Percentiles rank a stretch among this genome's conserved stretches.
phyloP scores from a whole-genome alignment of 2,797 vertebrate species.

The Sardinella longiceps region DNA sequence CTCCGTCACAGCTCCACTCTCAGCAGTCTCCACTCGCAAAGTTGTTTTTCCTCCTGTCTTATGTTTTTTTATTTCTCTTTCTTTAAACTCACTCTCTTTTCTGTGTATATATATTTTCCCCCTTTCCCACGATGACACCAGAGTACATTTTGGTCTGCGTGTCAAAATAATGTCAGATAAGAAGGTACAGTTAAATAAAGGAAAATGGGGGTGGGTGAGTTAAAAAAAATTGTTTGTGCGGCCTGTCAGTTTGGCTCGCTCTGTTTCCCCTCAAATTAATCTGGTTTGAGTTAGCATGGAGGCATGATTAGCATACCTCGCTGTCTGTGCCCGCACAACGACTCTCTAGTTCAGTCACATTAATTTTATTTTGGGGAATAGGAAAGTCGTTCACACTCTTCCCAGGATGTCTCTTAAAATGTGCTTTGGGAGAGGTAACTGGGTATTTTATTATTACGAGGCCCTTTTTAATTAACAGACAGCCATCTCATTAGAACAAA shows the following conservation, averaged over 20 bases:
- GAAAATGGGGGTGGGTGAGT: background rate
- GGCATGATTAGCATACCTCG: constrained; percentile 54
- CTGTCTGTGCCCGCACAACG: constrained; percentile 31
- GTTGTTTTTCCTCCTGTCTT: constrained; percentile 4
- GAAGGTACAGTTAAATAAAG: constrained; percentile 32
- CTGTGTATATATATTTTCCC: constrained; percentile 6
- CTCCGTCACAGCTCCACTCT: background rate
- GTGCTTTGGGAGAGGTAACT: constrained; percentile 50
- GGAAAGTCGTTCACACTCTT: constrained; percentile 49
- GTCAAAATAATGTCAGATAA: constrained; percentile 52
- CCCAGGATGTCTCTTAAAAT: constrained; percentile 50
- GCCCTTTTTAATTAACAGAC: constrained; percentile 59
- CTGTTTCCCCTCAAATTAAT: constrained; percentile 9
- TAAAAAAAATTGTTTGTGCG: background rate
- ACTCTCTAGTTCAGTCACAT: constrained; percentile 51
- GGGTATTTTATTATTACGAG: constrained; percentile 54
- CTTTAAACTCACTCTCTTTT: constrained; percentile 23
- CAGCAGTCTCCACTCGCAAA: constrained; percentile 12
- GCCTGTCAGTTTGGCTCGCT: background rate
- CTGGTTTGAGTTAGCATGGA: background rate
- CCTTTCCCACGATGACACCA: constrained; percentile 29
- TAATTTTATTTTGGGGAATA: constrained; percentile 56
- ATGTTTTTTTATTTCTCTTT: constrained; percentile 1
- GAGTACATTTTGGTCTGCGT: constrained; percentile 42
- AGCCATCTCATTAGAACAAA: constrained; percentile 49